These are phyloP conservation scores for Ashinkailepas kermadecensis DNA, from an alignment of 2,888 invertebrate genomes.

Conservation along the genomic window DNA sequence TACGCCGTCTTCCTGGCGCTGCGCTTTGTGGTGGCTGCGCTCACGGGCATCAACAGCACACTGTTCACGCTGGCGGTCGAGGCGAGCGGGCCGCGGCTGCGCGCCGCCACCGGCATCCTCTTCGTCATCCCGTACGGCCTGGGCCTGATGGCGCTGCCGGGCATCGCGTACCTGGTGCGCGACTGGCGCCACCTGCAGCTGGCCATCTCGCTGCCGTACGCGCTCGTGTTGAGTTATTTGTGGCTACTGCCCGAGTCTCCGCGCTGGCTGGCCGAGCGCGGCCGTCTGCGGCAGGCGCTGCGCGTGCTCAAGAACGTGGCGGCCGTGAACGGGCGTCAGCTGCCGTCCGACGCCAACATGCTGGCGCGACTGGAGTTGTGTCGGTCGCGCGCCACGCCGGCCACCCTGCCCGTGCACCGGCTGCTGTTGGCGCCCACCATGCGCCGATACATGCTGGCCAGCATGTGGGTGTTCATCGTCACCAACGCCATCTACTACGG, in stretches of 20 bases:
- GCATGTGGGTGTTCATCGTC: not conserved
- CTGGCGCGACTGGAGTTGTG: conserved; percentile 17
- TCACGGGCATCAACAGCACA: not conserved
- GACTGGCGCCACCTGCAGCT: conserved; percentile 62
- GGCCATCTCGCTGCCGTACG: conserved; percentile 55
- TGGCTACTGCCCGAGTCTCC: conserved; percentile 68
- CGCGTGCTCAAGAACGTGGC: not conserved
- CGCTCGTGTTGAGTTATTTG: conserved; percentile 50
- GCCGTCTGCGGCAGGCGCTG: conserved; percentile 37
- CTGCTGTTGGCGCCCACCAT: not conserved
- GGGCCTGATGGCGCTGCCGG: conserved; percentile 28
- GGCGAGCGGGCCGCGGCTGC: conserved; percentile 27
- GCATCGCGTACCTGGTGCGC: conserved; percentile 56
- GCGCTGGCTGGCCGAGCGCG: conserved; percentile 64
- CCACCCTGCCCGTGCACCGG: not conserved
- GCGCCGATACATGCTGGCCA: not conserved
- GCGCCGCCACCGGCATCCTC: conserved; percentile 29
- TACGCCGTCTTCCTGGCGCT: conserved; percentile 34
- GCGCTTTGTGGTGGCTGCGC: conserved; percentile 31
- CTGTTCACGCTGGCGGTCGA: conserved; percentile 28
- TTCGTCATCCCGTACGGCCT: conserved; percentile 29
- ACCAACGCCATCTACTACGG: conserved; percentile 62
- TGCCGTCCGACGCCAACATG: not conserved
- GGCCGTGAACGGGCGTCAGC: not conserved
- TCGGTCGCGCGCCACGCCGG: not conserved